Evolutionary conservation across 1,140 invertebrate genomes (phyloP).

Genomic region (Rhopalosiphum maidis): DNA sequence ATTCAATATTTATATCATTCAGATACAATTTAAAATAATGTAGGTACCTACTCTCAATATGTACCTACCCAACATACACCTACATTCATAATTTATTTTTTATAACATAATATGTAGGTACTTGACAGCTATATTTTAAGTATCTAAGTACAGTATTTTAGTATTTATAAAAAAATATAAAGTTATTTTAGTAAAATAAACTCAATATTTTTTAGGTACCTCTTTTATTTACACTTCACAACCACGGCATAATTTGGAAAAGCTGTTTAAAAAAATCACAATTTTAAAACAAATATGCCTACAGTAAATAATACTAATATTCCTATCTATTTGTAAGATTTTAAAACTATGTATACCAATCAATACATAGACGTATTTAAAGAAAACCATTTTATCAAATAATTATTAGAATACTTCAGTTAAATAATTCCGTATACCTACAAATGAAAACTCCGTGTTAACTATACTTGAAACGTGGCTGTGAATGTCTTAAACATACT

Average conservation of each 20-base stretch:
- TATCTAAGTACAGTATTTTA: neutral
- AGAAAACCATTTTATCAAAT: too few species aligned
- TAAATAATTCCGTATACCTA: too few species aligned
- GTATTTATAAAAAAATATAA: neutral
- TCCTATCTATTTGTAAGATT: too few species aligned
- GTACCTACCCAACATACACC: neutral
- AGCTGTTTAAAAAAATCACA: too few species aligned
- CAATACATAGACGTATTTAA: too few species aligned
- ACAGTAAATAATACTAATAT: too few species aligned
- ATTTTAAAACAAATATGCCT: too few species aligned
- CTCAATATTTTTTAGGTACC: neutral
- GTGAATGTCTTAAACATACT: neutral
- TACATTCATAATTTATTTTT: neutral
- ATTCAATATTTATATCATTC: slow-evolving; percentile 7
- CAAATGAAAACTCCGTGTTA: too few species aligned
- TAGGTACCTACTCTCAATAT: neutral
- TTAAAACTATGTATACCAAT: too few species aligned
- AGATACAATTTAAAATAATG: neutral
- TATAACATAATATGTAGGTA: neutral
- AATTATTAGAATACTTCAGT: too few species aligned
- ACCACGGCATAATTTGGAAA: too few species aligned
- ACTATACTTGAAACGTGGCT: too few species aligned
- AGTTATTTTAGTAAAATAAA: neutral
- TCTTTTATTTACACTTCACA: neutral
- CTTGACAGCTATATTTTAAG: neutral